Base-by-base conservation (phyloP, 37 sponge, comb jelly and placozoan genomes). In the Bolinopsis microptera region DNA sequence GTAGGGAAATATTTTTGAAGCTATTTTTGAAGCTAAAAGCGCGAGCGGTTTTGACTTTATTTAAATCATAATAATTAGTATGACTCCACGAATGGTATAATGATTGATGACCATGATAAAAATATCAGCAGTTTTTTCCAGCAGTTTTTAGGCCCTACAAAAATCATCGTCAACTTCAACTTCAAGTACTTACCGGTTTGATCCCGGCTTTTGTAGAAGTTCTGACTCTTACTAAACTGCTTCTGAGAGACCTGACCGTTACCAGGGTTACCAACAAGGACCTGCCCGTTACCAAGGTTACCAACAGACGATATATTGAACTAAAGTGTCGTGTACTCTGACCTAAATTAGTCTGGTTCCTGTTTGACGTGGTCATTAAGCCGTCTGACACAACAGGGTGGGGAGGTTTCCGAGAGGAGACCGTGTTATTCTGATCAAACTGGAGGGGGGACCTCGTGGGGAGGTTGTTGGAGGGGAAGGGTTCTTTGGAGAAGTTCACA, bases 201-300 rank as follows among this genome's bases (percentile, higher is more conserved):
- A 21, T 82, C 90, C 1, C 90, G 90, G 3, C 48, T n/a, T 34
- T 86, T 35, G 30, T 86, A 86, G 61, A 86, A 86, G 48, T 38
- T 86, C 48, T 22, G 27, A 38, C 90, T 86, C 90, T 86, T 86
- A 26, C 24, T 34, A 26, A 86, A 86, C n/a, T 39, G 61, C 75
- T 30, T 72, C 31, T 28, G 22, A 5, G 22, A 3, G 18, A 8
- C 26, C 75, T n/a, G n/a, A 5, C 61, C 61, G 61, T 48, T 48
- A 13, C 5, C 13, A 18, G 61, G n/a, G n/a, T n/a, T n/a, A n/a
- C n/a, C n/a, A n/a, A n/a, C n/a, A n/a, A n/a, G n/a, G n/a, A n/a
- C n/a, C n/a, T n/a, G n/a, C n/a, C n/a, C n/a, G n/a, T n/a, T n/a
- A n/a, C n/a, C n/a, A n/a, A n/a, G n/a, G n/a, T n/a, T n/a, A n/a